A percentile compares a stretch with the other conserved stretches of the same genome.
These are phyloP conservation scores for Tichodroma muraria DNA, from an alignment of 2,113 vertebrate species.

Conservation along the genomic window DNA sequence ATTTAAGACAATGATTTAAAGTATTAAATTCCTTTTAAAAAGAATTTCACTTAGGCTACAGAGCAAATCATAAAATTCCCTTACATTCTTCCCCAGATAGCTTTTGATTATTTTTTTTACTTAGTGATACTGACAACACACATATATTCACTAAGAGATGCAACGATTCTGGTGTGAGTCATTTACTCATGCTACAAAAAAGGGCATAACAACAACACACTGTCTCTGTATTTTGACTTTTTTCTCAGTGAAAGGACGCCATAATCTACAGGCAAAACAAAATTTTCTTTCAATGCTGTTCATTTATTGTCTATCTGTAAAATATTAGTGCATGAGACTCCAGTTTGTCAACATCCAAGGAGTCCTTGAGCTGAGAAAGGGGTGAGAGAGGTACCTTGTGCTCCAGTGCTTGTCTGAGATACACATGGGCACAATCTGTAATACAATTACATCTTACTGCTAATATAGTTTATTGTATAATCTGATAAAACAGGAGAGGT, in stretches of 20 bases:
- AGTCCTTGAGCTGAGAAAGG: neutral
- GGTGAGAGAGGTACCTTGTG: neutral
- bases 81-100: neutral
- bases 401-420: neutral
- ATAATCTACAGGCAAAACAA: neutral
- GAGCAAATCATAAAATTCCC: neutral
- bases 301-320: neutral
- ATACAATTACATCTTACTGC: neutral
- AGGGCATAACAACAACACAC: neutral
- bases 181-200: neutral
- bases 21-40: neutral
- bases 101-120: neutral
- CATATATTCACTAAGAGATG: neutral
- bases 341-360: neutral
- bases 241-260: neutral
- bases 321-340: neutral
- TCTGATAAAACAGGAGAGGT: neutral
- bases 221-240: neutral
- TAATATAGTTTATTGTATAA: neutral
- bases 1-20: neutral
- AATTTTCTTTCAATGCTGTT: neutral
- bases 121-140: neutral
- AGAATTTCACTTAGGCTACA: neutral
- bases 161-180: neutral
- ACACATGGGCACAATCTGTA: neutral